These are phyloP conservation scores for Drosophila saltans DNA, from an alignment of 1,140 invertebrate species.

Conservation along the genomic window DNA sequence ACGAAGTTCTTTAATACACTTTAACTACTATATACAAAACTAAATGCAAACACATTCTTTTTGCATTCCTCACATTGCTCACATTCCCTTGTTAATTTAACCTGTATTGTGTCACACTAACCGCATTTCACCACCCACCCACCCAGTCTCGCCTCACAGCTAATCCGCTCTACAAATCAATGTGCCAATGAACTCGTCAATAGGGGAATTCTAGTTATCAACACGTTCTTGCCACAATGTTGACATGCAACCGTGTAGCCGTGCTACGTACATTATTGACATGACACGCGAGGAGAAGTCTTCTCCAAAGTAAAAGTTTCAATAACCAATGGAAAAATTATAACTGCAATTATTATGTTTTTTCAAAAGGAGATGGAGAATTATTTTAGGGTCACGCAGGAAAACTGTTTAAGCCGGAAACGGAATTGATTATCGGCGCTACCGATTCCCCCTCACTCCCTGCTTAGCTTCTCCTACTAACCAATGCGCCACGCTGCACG, in stretches of 20 bases:
- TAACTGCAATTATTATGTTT: slow-evolving; percentile 69
- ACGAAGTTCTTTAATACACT: not conserved
- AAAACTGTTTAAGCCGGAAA: slow-evolving; percentile 60
- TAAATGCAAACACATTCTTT: slow-evolving; percentile 2
- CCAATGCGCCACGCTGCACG: not conserved
- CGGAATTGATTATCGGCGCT: slow-evolving; percentile 74
- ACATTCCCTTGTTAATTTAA: not conserved
- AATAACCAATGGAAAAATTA: slow-evolving; percentile 50
- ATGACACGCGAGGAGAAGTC: slow-evolving; percentile 43
- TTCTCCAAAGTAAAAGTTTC: slow-evolving; percentile 23
- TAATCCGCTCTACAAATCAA: slow-evolving; percentile 41
- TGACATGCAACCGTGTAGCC: slow-evolving; percentile 40
- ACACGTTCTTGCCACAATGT: slow-evolving; percentile 27
- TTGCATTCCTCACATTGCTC: not conserved
- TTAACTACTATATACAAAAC: not conserved
- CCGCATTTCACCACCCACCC: slow-evolving; percentile 22
- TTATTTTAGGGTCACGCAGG: slow-evolving; percentile 66
- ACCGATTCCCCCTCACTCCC: slow-evolving; percentile 28
- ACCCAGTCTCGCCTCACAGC: slow-evolving; percentile 23
- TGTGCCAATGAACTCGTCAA: slow-evolving; percentile 78
- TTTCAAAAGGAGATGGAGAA: slow-evolving; percentile 9
- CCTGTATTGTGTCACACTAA: slow-evolving; percentile 30
- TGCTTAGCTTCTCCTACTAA: slow-evolving; percentile 29
- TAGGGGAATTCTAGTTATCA: slow-evolving; percentile 67
- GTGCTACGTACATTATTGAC: not conserved